These are phyloP conservation scores for Meiosimyza decipiens DNA, from an alignment of 2,888 invertebrate genomes.

Conservation along the genomic window DNA sequence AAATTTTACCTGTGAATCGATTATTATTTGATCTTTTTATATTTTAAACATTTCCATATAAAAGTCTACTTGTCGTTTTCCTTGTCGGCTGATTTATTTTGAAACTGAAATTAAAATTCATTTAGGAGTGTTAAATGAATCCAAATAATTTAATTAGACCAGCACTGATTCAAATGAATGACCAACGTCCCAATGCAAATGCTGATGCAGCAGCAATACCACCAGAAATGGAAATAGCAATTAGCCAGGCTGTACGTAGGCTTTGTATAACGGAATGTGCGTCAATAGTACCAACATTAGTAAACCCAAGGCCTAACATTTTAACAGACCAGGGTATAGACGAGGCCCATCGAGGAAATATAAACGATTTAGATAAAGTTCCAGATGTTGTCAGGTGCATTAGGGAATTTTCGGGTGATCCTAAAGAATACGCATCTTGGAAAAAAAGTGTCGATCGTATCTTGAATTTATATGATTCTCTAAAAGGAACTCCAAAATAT, in stretches of 20 bases:
- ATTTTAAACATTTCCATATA: too few relatives aligned
- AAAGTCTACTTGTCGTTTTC: too few relatives aligned
- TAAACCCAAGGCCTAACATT: conserved; percentile 4
- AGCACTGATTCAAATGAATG: conserved; percentile 5
- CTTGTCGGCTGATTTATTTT: too few relatives aligned
- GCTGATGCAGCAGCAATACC: background rate
- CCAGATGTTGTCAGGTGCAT: conserved; percentile 30
- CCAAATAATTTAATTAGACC: conserved; percentile 22
- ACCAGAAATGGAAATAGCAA: conserved; percentile 23
- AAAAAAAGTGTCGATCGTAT: conserved; percentile 31
- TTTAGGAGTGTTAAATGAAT: too few relatives aligned
- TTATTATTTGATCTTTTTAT: too few relatives aligned
- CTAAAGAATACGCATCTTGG: conserved; percentile 38
- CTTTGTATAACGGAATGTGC: conserved; percentile 4
- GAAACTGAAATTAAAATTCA: too few relatives aligned
- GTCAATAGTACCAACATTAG: conserved; percentile 15
- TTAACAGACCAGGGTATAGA: conserved; percentile 30
- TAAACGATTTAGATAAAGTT: conserved; percentile 28
- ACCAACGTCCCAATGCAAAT: background rate
- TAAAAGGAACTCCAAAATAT: conserved; percentile 30
- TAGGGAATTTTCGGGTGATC: conserved; percentile 36
- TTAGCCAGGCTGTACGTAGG: conserved; percentile 20
- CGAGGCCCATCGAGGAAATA: conserved; percentile 24
- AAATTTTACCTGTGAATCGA: too few relatives aligned
- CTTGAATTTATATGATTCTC: conserved; percentile 31